A percentile compares a stretch with the other conserved stretches of the same genome.
phyloP scores from a whole-genome alignment of 2,888 invertebrate genomes.

The Drosophila hamatofila region DNA sequence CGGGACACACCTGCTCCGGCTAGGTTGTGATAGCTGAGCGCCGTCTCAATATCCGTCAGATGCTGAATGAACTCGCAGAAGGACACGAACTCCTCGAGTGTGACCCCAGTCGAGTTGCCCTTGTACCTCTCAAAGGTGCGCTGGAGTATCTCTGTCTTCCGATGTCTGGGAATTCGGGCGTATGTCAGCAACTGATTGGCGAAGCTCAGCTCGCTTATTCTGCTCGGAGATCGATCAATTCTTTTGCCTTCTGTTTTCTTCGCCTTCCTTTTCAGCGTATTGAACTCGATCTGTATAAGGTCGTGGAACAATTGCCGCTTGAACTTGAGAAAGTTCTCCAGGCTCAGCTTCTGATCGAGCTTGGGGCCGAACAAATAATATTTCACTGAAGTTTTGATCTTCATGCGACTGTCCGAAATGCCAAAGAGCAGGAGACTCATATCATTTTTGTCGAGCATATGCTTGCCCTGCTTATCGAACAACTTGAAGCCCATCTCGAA shows the following conservation, averaged over 20 bases:
- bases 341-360: constrained; percentile 20
- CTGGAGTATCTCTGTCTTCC: neutral
- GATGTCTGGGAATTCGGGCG: neutral
- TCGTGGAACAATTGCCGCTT: constrained; percentile 30
- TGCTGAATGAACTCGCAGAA: constrained; percentile 44
- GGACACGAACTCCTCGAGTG: constrained; percentile 31
- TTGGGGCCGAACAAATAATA: constrained; percentile 40
- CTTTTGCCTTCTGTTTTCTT: rapidly evolving
- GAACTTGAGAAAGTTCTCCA: constrained; percentile 37
- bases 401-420: constrained; percentile 1
- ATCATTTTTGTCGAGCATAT: constrained; percentile 15
- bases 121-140: constrained; percentile 30
- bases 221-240: neutral
- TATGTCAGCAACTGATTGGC: constrained; percentile 45
- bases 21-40: constrained; percentile 40
- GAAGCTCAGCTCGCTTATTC: constrained; percentile 53
- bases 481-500: constrained; percentile 47
- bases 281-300: constrained; percentile 45
- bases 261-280: constrained; percentile 16
- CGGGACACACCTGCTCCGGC: constrained; percentile 41
- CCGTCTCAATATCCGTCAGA: constrained; percentile 37
- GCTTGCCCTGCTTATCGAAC: constrained; percentile 32
- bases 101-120: constrained; percentile 9
- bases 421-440: constrained; percentile 26
- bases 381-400: constrained; percentile 7